phyloP scores from a whole-genome alignment of 2,888 invertebrate species.

The Lagria hirta region DNA sequence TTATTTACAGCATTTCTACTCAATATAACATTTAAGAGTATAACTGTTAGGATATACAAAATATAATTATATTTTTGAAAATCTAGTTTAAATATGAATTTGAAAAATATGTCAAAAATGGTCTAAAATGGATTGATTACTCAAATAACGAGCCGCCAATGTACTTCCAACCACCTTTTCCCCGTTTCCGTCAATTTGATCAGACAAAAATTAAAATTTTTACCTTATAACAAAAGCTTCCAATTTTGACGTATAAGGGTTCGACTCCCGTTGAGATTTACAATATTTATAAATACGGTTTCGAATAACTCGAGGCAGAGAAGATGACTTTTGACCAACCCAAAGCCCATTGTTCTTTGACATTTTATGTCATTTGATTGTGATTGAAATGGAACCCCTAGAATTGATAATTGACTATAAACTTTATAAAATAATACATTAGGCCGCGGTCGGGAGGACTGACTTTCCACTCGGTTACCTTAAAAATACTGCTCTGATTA shows the following conservation, averaged over 20 bases:
- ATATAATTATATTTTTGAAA: no score
- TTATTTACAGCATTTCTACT: no score
- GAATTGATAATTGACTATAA: constrained; percentile 40
- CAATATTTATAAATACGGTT: constrained; percentile 29
- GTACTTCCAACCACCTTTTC: no score
- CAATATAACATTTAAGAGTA: no score
- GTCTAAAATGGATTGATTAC: no score
- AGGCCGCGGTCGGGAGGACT: no score
- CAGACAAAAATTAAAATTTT: constrained; percentile 7
- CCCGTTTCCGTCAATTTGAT: background rate
- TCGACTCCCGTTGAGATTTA: constrained; percentile 32
- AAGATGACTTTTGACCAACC: constrained; percentile 24
- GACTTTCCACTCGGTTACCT: no score
- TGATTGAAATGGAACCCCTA: constrained; percentile 39
- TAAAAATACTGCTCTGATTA: background rate
- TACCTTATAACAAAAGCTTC: constrained; percentile 18
- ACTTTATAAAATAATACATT: constrained; percentile 7
- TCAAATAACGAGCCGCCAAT: no score
- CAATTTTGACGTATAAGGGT: constrained; percentile 35
- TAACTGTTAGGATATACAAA: no score
- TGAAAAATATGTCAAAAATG: no score
- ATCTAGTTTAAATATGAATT: no score
- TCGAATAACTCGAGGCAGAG: constrained; percentile 25
- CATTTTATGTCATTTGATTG: constrained; percentile 41
- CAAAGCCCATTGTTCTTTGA: constrained; percentile 36